Base-by-base conservation (phyloP, 2,797 vertebrate genomes). In the Danio tinwini region DNA sequence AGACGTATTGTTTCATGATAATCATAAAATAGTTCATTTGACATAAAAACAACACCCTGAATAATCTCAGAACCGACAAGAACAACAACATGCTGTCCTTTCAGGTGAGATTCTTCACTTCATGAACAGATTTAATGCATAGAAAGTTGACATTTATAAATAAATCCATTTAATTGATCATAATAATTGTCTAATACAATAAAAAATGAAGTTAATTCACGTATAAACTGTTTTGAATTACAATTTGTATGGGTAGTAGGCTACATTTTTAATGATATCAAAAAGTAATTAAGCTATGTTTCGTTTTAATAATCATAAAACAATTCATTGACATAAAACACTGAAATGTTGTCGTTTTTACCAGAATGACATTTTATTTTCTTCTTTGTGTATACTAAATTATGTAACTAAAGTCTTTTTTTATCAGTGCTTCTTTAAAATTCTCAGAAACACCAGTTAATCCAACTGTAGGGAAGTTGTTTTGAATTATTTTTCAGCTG, bases 31-130 rank as follows among this genome's bases (percentile, higher is more conserved):
- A 17, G 16, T 37, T 52, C n/a, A n/a, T 52, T 52, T n/a, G 9
- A 11, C 6, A 37, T 37, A 1, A 1, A 29, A 29, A 29, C 29
- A 29, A 29, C 29, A 88, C 95, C 97, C 86, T 99, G 97, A 97
- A 95, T 97, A 95, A 80, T 80, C 59, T 79, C 77, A 5, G 98
- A 93, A 96, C 95, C 64, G 97, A 98, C 94, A 98, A 97, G 93
- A 93, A 96, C 93, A 99, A 97, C 95, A 97, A 94, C 93, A 94
- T 98, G 91, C 94, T 98, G 92, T 97, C 97, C 91, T 97, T 99
- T 94, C 98, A 99, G 97, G 98, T 99, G 95, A 84, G 79, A 70
- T 47, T 68, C 21, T 29, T 73, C 21, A 11, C 7, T 47, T 8
- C 7, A 39, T 58, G n/a, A n/a, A n/a, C 47, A 3, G 29, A 44